Conservation (phyloP, 1,140 invertebrate genomes). For the Batillaria attramentaria region DNA sequence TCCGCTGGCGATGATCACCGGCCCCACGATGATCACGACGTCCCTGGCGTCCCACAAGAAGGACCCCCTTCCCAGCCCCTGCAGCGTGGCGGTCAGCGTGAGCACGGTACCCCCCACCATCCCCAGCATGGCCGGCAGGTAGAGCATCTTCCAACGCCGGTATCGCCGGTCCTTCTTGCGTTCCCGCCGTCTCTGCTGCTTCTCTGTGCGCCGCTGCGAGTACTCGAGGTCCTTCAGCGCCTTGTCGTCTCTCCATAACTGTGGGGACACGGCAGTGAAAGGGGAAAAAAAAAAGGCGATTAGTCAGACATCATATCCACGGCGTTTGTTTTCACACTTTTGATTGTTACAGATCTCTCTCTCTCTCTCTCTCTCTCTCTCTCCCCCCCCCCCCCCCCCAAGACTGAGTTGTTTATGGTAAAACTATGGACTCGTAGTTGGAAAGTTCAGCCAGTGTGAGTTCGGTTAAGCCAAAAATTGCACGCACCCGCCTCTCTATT, state of each 20-base stretch:
- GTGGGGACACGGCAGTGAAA: not conserved
- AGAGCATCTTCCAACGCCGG: slow-evolving; percentile 26
- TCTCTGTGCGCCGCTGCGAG: slow-evolving; percentile 21
- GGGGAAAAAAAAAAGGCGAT: not conserved
- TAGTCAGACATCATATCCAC: no score
- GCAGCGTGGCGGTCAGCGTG: slow-evolving; percentile 21
- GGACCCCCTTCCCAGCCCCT: slow-evolving; percentile 16
- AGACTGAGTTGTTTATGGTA: no score
- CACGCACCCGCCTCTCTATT: no score
- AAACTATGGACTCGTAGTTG: no score
- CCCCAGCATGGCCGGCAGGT: slow-evolving; percentile 26
- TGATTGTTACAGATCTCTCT: no score
- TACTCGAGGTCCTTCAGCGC: slow-evolving; percentile 18
- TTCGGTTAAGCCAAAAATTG: no score
- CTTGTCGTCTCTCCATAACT: slow-evolving; percentile 22
- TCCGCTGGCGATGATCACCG: not conserved
- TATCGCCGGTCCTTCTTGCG: not conserved
- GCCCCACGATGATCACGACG: slow-evolving; percentile 11
- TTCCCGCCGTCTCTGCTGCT: slow-evolving; percentile 18
- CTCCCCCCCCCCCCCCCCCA: no score
- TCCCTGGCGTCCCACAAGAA: slow-evolving; percentile 9
- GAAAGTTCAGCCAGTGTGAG: no score
- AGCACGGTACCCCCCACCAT: slow-evolving; percentile 25
- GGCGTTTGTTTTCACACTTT: no score
- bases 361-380: no score